phyloP scores from a whole-genome alignment of 2,113 vertebrate genomes.

The Tonatia bakeri region DNA sequence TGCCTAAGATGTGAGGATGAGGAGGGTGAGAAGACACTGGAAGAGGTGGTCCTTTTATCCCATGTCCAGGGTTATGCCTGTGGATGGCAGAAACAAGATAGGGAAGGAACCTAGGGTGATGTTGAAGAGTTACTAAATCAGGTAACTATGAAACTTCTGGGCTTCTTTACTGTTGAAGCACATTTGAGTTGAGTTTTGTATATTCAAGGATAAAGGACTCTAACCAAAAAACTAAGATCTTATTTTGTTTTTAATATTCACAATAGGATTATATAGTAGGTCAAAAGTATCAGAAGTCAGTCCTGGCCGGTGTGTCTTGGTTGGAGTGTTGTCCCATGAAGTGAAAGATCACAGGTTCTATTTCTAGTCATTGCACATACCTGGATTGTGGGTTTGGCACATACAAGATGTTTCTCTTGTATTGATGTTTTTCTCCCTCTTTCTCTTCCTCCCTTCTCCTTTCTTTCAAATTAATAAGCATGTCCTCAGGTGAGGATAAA shows the following conservation, averaged over 20 bases:
- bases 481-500: no score
- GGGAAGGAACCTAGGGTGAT: neutral
- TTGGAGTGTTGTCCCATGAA: no score
- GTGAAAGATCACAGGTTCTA: no score
- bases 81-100: neutral
- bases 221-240: neutral
- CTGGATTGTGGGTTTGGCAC: no score
- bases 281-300: neutral
- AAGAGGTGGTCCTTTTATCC: neutral
- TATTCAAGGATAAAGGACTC: neutral
- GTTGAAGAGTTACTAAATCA: neutral
- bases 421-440: no score
- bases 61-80: neutral
- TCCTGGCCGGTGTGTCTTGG: neutral
- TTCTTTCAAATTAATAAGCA: no score
- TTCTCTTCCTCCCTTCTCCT: no score
- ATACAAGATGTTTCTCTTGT: no score
- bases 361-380: no score
- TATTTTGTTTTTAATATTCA: slow-evolving; percentile 11
- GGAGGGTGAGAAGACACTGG: neutral
- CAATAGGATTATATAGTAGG: neutral
- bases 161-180: neutral
- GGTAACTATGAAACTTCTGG: neutral
- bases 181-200: neutral
- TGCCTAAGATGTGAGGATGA: neutral